Conservation (phyloP, 2,113 vertebrate genomes). For the Osmerus eperlanus region DNA sequence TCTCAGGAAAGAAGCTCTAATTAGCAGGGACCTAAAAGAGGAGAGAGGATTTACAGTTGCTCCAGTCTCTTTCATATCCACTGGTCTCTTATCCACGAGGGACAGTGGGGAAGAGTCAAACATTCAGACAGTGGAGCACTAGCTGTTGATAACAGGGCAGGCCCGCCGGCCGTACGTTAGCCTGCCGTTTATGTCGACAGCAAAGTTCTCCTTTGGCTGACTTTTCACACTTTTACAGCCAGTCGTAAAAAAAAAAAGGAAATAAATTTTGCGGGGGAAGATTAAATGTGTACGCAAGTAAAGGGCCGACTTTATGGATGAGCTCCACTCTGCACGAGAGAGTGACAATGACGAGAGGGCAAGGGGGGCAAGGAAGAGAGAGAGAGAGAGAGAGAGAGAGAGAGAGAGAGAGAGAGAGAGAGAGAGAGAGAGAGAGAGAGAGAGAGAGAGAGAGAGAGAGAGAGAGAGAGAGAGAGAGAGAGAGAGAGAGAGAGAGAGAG, state of each 20-base stretch:
- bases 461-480: background rate
- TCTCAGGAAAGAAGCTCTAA: no score
- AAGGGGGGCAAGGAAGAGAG: background rate
- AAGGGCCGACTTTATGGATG: background rate
- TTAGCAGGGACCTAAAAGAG: no score
- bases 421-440: background rate
- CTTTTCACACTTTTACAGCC: slow-evolving; percentile 9
- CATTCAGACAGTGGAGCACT: slow-evolving; percentile 3
- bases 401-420: background rate
- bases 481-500: background rate
- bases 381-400: background rate
- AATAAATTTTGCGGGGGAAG: background rate
- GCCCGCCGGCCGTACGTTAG: background rate
- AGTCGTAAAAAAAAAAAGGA: background rate
- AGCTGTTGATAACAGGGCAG: background rate
- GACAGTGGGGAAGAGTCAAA: background rate
- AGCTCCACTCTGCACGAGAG: background rate
- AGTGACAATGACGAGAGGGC: background rate
- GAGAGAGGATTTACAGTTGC: no score
- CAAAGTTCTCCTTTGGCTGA: slow-evolving; percentile 2
- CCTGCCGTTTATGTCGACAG: slow-evolving; percentile 3
- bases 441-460: background rate
- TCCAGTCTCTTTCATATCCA: no score
- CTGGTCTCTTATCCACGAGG: no score
- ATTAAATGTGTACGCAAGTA: background rate